These are phyloP conservation scores for Helobdella robusta DNA, from an alignment of 2,888 invertebrate genomes.

Conservation along the genomic window DNA sequence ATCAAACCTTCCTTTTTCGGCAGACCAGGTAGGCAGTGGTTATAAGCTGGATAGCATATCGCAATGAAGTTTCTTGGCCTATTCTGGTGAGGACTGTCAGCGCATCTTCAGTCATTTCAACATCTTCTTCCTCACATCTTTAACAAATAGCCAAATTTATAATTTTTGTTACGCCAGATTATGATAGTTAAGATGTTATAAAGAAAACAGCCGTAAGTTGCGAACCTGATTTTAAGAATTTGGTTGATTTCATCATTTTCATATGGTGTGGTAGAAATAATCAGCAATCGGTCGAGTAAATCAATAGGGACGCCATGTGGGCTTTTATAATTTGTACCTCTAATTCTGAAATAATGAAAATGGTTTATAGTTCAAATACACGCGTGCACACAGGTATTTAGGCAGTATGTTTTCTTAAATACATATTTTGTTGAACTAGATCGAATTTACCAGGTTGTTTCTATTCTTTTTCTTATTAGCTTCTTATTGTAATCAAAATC, in stretches of 20 bases:
- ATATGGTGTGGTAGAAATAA: constrained; percentile 81
- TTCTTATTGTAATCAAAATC: too few species aligned
- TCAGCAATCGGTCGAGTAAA: constrained; percentile 85
- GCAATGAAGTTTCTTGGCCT: constrained; percentile 80
- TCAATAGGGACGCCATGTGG: constrained; percentile 97
- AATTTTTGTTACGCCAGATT: too few species aligned
- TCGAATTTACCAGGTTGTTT: too few species aligned
- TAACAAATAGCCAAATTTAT: too few species aligned
- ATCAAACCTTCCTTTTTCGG: constrained; percentile 70
- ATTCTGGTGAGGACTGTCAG: constrained; percentile 80
- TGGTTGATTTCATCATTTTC: constrained; percentile 77
- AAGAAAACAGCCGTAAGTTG: too few species aligned
- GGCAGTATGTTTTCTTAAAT: too few species aligned
- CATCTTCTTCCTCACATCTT: constrained; percentile 95
- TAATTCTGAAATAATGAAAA: constrained; percentile 57
- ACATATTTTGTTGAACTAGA: too few species aligned
- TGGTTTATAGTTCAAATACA: background rate
- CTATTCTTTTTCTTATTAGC: background rate
- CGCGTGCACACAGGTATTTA: background rate
- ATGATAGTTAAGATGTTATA: too few species aligned
- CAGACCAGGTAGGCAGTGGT: constrained; percentile 91
- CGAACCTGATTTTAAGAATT: constrained; percentile 72
- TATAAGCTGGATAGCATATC: constrained; percentile 94
- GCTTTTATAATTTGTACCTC: constrained; percentile 83
- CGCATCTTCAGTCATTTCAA: constrained; percentile 83